These are phyloP conservation scores for Palloptera scutellata DNA, from an alignment of 2,888 invertebrate species.

Conservation along the genomic window DNA sequence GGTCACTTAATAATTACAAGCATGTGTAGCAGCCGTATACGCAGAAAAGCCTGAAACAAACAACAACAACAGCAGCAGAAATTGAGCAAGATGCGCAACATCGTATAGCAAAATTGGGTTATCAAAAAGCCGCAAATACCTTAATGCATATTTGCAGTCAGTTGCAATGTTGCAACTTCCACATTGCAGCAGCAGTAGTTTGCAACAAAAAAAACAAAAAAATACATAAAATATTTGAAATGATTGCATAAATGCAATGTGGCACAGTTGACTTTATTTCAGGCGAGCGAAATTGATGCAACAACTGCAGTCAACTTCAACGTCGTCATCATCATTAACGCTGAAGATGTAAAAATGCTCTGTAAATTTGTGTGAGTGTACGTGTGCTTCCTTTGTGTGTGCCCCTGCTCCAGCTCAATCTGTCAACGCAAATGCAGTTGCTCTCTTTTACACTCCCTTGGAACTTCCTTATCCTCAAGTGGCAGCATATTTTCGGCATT, in stretches of 20 bases:
- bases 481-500: slow-evolving; percentile 27
- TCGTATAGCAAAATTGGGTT: slow-evolving; percentile 21
- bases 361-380: too few species aligned
- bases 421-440: neutral
- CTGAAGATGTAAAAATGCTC: neutral
- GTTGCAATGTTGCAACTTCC: slow-evolving; percentile 6
- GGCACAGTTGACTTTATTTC: neutral
- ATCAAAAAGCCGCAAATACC: slow-evolving; percentile 24
- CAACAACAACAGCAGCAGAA: neutral
- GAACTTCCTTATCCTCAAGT: neutral
- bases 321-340: slow-evolving; percentile 26
- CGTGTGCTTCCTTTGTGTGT: neutral
- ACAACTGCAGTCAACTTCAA: neutral
- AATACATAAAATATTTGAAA: neutral
- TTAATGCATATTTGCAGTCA: neutral
- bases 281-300: too few species aligned
- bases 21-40: neutral
- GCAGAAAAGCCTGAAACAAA: neutral
- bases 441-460: neutral
- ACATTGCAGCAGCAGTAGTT: neutral
- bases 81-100: neutral
- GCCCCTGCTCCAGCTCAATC: neutral
- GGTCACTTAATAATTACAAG: slow-evolving; percentile 34
- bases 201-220: neutral
- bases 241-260: neutral